Conservation (phyloP, 2,113 vertebrate genomes). For the Addax nasomaculatus region DNA sequence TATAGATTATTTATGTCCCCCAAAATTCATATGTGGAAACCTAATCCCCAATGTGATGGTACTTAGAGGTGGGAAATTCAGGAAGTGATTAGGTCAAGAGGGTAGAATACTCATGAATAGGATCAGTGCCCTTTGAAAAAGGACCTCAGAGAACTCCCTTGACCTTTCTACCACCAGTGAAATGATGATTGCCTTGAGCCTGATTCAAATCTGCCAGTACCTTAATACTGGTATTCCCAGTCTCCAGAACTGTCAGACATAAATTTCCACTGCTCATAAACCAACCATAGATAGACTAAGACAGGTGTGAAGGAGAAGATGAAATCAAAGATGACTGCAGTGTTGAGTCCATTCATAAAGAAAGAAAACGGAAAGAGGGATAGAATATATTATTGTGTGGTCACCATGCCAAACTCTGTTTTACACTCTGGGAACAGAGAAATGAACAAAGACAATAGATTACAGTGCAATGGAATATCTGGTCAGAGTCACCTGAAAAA, state of each 20-base stretch:
- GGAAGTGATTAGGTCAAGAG: neutral
- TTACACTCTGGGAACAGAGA: neutral
- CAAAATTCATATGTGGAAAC: neutral
- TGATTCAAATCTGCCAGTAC: neutral
- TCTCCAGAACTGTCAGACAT: neutral
- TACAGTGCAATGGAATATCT: neutral
- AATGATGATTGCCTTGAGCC: neutral
- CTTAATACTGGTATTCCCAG: neutral
- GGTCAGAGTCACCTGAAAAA: neutral
- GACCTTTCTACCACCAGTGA: neutral
- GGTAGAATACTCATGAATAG: neutral
- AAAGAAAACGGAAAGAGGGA: neutral
- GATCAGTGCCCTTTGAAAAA: neutral
- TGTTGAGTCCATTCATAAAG: neutral
- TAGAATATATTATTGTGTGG: neutral
- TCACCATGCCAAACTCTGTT: neutral
- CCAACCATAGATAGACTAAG: neutral
- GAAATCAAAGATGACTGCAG: neutral
- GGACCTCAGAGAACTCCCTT: neutral
- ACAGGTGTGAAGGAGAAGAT: neutral
- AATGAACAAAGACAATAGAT: neutral
- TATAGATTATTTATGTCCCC: neutral
- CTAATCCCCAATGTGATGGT: neutral
- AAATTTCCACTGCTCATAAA: neutral
- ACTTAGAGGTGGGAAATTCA: neutral